These are phyloP conservation scores for Drosophila atroscutellata DNA, from an alignment of 2,888 invertebrate species.

Conservation along the genomic window DNA sequence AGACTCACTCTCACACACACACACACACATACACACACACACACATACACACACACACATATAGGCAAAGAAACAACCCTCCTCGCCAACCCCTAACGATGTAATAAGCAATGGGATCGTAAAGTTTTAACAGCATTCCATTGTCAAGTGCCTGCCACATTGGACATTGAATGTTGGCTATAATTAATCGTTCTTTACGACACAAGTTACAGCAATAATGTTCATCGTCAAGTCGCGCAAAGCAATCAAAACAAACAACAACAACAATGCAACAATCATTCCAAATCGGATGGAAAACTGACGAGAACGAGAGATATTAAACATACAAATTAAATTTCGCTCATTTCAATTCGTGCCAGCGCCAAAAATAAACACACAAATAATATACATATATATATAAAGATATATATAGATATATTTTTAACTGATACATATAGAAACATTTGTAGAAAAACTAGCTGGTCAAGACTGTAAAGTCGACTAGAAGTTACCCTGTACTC, in stretches of 20 bases:
- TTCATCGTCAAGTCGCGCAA: constrained; percentile 34
- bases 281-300: constrained; percentile 8
- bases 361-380: constrained; percentile 49
- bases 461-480: neutral
- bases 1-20: neutral
- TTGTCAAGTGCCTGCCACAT: constrained; percentile 51
- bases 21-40: neutral
- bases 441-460: constrained; percentile 4
- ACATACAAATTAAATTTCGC: constrained; percentile 49
- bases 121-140: constrained; percentile 60
- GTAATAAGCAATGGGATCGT: constrained; percentile 33
- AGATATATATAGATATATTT: constrained; percentile 27
- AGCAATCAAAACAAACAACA: constrained; percentile 43
- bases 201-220: constrained; percentile 56
- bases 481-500: neutral
- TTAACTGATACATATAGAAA: constrained; percentile 8
- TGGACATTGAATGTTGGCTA: constrained; percentile 32
- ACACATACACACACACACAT: neutral
- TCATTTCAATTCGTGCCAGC: constrained; percentile 27
- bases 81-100: neutral
- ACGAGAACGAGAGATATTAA: constrained; percentile 38
- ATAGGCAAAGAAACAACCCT: neutral
- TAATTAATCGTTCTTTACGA: constrained; percentile 70
- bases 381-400: constrained; percentile 30
- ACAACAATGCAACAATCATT: constrained; percentile 53